Conservation (phyloP, 1,140 invertebrate species). For the Pectinophora gossypiella region DNA sequence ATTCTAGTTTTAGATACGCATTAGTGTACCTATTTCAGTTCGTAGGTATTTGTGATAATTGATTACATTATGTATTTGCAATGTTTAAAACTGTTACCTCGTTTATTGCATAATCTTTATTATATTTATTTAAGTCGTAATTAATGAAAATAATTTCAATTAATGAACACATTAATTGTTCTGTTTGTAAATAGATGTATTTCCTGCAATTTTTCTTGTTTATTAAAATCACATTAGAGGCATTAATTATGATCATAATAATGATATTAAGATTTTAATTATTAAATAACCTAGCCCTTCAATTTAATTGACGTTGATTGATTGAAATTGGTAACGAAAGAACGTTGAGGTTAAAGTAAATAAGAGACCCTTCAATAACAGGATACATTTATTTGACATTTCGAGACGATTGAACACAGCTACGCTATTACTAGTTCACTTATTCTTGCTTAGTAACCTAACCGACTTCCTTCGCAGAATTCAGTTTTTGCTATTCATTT, state of each 20-base stretch:
- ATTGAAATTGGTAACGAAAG: slow-evolving; percentile 12
- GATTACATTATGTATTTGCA: neutral
- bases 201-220: neutral
- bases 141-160: neutral
- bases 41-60: neutral
- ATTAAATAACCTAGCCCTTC: slow-evolving; percentile 3
- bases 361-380: too few relatives aligned
- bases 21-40: neutral
- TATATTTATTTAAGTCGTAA: neutral
- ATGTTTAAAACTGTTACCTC: neutral
- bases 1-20: too few relatives aligned
- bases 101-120: neutral
- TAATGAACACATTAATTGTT: neutral
- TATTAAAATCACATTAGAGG: neutral
- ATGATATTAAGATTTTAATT: neutral
- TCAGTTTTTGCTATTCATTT: too few relatives aligned
- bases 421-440: too few relatives aligned
- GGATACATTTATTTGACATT: too few relatives aligned
- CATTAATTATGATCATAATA: too few relatives aligned
- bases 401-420: too few relatives aligned
- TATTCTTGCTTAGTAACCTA: too few relatives aligned
- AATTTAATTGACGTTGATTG: slow-evolving; percentile 8
- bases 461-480: too few relatives aligned
- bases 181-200: neutral
- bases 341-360: too few relatives aligned